Conservation (phyloP, 2,113 vertebrate genomes). For the Scophthalmus maximus region DNA sequence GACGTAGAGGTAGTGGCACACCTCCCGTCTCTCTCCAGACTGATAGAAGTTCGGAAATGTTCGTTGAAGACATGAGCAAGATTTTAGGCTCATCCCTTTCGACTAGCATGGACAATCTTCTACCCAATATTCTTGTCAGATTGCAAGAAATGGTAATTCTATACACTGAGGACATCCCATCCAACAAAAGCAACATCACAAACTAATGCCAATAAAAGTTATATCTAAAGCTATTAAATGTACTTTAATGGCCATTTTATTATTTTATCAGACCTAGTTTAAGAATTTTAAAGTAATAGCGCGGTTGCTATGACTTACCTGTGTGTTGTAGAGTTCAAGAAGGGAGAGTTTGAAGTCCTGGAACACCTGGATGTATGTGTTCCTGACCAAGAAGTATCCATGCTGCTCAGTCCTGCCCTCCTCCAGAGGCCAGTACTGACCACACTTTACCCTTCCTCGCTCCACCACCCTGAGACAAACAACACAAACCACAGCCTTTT, state of each 20-base stretch:
- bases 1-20: constrained; percentile 85
- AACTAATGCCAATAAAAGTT: background rate
- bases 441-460: constrained; percentile 84
- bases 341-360: constrained; percentile 85
- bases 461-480: constrained; percentile 81
- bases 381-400: constrained; percentile 81
- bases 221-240: background rate
- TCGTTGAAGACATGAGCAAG: background rate
- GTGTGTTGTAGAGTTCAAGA: constrained; percentile 83
- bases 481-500: background rate
- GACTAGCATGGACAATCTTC: background rate
- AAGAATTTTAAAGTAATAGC: background rate
- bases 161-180: background rate
- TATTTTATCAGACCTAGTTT: background rate
- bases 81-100: background rate
- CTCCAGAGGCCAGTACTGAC: constrained; percentile 86
- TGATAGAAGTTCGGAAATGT: constrained; percentile 26
- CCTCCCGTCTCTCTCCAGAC: constrained; percentile 82
- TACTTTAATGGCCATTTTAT: background rate
- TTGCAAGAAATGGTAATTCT: background rate
- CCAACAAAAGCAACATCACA: background rate
- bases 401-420: constrained; percentile 80
- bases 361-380: constrained; percentile 80
- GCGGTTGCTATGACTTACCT: constrained; percentile 53
- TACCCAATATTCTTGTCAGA: background rate